Percentiles rank a stretch among this genome's conserved stretches.
Evolutionary conservation across 1,140 invertebrate genomes (phyloP).

Genomic region (Bombyx mandarina): DNA sequence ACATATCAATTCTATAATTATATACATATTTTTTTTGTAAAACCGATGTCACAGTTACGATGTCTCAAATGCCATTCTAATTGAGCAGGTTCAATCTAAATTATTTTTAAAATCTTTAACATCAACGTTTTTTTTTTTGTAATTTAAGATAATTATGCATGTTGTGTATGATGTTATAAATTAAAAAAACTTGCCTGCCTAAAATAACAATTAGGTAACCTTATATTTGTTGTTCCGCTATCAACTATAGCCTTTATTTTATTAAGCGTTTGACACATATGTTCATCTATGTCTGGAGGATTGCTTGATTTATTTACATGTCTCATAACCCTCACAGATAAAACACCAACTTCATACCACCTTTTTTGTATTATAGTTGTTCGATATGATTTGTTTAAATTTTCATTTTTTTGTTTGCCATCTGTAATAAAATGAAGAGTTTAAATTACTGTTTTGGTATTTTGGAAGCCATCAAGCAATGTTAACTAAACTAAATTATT

Average conservation of each 20-base stretch:
- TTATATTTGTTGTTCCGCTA: conserved; percentile 57
- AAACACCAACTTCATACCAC: conserved; percentile 54
- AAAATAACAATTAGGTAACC: conserved; percentile 43
- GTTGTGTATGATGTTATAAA: background rate
- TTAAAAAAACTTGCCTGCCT: conserved; percentile 29
- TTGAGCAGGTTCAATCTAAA: too few species aligned
- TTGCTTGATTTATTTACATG: conserved; percentile 8
- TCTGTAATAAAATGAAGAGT: conserved; percentile 22
- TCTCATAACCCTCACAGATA: conserved; percentile 22
- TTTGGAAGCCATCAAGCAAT: too few species aligned
- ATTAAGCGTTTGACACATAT: conserved; percentile 43
- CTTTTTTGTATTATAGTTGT: conserved; percentile 47
- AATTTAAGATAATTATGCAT: too few species aligned
- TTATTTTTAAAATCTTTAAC: too few species aligned
- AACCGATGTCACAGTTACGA: too few species aligned
- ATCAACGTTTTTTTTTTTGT: too few species aligned
- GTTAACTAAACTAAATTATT: too few species aligned
- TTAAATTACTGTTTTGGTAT: background rate
- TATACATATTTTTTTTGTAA: too few species aligned
- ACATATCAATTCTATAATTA: too few species aligned
- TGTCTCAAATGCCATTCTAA: too few species aligned
- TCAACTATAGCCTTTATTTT: conserved; percentile 56
- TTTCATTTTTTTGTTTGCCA: conserved; percentile 16
- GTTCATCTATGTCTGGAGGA: conserved; percentile 17
- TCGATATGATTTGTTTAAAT: conserved; percentile 19